Evolutionary conservation across 2,888 invertebrate species (phyloP).

Genomic region (Calliscelio sp.): DNA sequence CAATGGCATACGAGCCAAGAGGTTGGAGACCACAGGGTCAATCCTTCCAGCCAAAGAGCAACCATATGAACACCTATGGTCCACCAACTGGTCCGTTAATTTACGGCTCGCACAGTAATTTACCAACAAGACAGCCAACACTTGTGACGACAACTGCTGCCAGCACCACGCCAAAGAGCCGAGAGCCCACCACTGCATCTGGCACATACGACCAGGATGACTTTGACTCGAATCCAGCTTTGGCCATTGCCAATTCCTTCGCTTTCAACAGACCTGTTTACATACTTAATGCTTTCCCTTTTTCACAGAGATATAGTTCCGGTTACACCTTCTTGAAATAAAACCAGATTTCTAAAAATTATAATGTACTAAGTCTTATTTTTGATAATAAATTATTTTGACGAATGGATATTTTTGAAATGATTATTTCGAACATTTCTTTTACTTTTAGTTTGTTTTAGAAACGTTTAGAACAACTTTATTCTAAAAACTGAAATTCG

Average conservation of each 20-base stretch:
- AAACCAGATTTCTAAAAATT: no score
- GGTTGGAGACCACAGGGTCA: conserved; percentile 83
- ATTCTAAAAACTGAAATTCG: no score
- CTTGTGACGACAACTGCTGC: conserved; percentile 55
- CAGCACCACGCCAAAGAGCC: conserved; percentile 80
- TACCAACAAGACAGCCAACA: conserved; percentile 57
- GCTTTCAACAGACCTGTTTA: conserved; percentile 84
- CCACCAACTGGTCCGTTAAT: conserved; percentile 73
- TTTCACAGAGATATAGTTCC: conserved; percentile 69
- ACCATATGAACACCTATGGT: conserved; percentile 78
- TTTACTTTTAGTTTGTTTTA: no score
- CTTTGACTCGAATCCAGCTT: conserved; percentile 80
- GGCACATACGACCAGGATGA: conserved; percentile 77
- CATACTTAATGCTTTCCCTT: conserved; percentile 82
- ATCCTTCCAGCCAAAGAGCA: conserved; percentile 79
- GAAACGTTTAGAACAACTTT: no score
- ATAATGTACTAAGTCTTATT: no score
- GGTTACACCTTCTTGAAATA: conserved; percentile 71
- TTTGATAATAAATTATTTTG: no score
- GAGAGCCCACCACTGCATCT: conserved; percentile 77
- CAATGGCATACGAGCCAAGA: conserved; percentile 77
- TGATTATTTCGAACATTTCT: no score
- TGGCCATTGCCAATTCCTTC: conserved; percentile 84
- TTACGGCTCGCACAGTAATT: conserved; percentile 60
- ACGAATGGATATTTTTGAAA: no score